Base-by-base conservation (phyloP, 1,140 invertebrate genomes). In the Chlorops oryzae region DNA sequence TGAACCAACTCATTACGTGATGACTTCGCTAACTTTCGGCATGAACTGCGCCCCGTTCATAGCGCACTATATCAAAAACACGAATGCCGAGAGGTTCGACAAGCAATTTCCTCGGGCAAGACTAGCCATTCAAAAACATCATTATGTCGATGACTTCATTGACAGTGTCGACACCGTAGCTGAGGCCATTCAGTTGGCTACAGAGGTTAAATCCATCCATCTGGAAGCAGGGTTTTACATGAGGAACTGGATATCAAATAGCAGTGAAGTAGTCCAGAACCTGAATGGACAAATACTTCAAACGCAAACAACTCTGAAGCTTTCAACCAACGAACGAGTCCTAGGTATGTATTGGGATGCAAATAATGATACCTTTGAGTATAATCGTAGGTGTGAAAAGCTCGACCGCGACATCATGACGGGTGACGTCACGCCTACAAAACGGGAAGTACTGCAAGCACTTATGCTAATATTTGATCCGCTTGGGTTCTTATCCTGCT, bases 141-240 rank as follows among this genome's bases (percentile, higher is more conserved):
- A 62, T 50, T 73, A 68, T 42, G 70, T 72, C 58, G 68, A 72
- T 21, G 72, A 72, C 41, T 73, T 56, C 44, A 46, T 70, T 7
- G 55, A 65, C 42, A 59, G 56, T 22, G 45, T 44, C 3, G 53
- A 53, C 18, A 45, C 45, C 0, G 40, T 32, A 6, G 47, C 40
- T 0, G 55, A 58, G n/a, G 55, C 59, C 0, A 47, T 21, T 9
- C 18, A 37, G n/a, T 15, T 59, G 7, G 54, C 58, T 6, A 2
- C 24, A 6, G 44, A 59, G 15, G 55, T 63, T 7, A 27, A 35
- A 6, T 23, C 7, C 5, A 52, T 72, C 2, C 59, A 69, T 28
- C 3, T 9, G 3, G 13, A 12, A 0, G 59, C 50, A 2, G 17
- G 45, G 3, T 58, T 62, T 15, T 40, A 56, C 2, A 47, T 63